phyloP scores from a whole-genome alignment of 2,113 vertebrate genomes.

The Hucho hucho region DNA sequence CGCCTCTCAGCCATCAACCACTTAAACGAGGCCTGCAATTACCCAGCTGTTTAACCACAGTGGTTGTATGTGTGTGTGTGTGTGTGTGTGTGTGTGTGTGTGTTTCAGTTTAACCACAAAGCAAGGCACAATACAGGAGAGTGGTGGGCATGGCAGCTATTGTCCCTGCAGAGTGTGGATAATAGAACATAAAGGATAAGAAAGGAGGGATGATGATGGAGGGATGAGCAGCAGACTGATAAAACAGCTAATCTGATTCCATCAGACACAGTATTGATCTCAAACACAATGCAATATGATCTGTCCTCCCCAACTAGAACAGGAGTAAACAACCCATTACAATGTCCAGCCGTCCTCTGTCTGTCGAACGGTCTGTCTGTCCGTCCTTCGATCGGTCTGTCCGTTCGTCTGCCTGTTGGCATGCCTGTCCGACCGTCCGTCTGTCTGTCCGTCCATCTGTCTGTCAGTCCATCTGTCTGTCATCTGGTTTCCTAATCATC shows the following conservation, averaged over 20 bases:
- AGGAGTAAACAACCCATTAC: background rate
- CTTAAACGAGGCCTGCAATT: conserved; percentile 50
- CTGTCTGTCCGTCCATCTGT: too few species aligned
- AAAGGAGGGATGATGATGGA: background rate
- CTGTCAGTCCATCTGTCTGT: too few species aligned
- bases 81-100: conserved; percentile 18
- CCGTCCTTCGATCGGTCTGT: too few species aligned
- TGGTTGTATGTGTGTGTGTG: conserved; percentile 14
- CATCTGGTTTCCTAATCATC: too few species aligned
- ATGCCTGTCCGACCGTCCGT: too few species aligned
- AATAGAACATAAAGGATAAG: background rate
- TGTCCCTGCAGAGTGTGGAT: conserved; percentile 32
- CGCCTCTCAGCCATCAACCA: conserved; percentile 37
- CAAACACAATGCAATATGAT: background rate
- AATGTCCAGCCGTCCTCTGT: too few species aligned
- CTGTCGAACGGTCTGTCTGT: too few species aligned
- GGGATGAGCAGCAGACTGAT: conserved; percentile 27
- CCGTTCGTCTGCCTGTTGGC: too few species aligned
- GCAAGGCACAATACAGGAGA: background rate
- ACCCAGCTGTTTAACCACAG: conserved; percentile 45
- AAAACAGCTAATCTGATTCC: conserved; percentile 35
- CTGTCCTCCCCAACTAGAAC: background rate
- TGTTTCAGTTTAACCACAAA: background rate
- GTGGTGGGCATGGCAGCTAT: conserved; percentile 11
- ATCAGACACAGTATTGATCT: conserved; percentile 11